Conservation (phyloP, 2,888 invertebrate genomes). For the Microdon myrmicae region DNA sequence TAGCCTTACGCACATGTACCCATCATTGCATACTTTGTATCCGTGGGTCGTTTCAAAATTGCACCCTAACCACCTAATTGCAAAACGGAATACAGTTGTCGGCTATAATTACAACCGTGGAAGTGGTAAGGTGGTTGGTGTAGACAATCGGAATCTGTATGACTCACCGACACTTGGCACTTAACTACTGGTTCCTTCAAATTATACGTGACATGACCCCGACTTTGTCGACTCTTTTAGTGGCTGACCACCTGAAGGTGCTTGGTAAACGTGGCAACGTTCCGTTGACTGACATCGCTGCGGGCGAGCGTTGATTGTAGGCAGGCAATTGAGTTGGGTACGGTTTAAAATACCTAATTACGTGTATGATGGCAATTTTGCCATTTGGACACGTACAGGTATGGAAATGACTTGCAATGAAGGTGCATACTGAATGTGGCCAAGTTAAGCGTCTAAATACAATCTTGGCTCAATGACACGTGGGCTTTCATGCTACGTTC, state of each 20-base stretch:
- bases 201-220: slow-evolving; percentile 46
- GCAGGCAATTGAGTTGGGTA: slow-evolving; percentile 2
- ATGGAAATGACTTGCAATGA: slow-evolving; percentile 48
- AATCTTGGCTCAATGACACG: slow-evolving; percentile 20
- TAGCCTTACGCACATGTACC: background rate
- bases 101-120: slow-evolving; percentile 35
- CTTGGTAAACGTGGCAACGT: background rate
- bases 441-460: slow-evolving; percentile 29
- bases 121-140: slow-evolving; percentile 5
- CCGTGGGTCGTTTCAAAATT: slow-evolving; percentile 8
- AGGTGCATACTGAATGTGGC: slow-evolving; percentile 42
- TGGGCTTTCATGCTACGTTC: background rate
- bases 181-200: slow-evolving; percentile 35
- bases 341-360: slow-evolving; percentile 42
- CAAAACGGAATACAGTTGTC: slow-evolving; percentile 22
- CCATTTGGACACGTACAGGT: slow-evolving; percentile 48
- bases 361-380: slow-evolving; percentile 46
- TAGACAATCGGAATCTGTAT: slow-evolving; percentile 9
- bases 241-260: background rate
- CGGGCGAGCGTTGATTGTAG: background rate
- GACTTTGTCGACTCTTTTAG: background rate
- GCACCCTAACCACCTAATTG: slow-evolving; percentile 32
- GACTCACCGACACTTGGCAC: slow-evolving; percentile 46
- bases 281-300: slow-evolving; percentile 1
- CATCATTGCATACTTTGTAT: no score